Evolutionary conservation across 1,140 invertebrate species (phyloP).

Genomic region (Goniozus legneri): DNA sequence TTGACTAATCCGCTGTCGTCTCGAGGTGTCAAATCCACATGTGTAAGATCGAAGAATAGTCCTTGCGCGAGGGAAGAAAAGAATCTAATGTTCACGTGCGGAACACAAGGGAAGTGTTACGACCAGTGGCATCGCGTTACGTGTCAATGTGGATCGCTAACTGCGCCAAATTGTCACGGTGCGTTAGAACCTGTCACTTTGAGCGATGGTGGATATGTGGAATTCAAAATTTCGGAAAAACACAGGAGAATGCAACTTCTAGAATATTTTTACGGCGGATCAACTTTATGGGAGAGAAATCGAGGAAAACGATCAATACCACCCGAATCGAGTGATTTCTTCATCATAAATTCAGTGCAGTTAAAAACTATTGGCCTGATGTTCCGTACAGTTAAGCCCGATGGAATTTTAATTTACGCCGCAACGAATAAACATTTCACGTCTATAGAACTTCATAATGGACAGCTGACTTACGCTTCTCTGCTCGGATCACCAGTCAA

Average conservation of each 20-base stretch:
- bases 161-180: slow-evolving; percentile 74
- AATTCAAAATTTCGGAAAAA: slow-evolving; percentile 78
- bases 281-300: slow-evolving; percentile 64
- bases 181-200: slow-evolving; percentile 79
- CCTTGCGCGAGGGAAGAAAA: slow-evolving; percentile 55
- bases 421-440: slow-evolving; percentile 87
- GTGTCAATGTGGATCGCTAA: slow-evolving; percentile 66
- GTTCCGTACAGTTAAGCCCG: slow-evolving; percentile 73
- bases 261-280: slow-evolving; percentile 71
- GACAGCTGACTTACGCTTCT: slow-evolving; percentile 72
- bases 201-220: slow-evolving; percentile 70
- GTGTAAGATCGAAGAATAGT: slow-evolving; percentile 64
- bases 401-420: slow-evolving; percentile 78
- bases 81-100: slow-evolving; percentile 58
- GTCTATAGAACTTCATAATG: slow-evolving; percentile 66
- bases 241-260: slow-evolving; percentile 81
- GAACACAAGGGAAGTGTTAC: slow-evolving; percentile 67
- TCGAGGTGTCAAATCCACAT: slow-evolving; percentile 70
- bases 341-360: slow-evolving; percentile 37
- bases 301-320: slow-evolving; percentile 32
- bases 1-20: slow-evolving; percentile 72
- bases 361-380: slow-evolving; percentile 75
- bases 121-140: slow-evolving; percentile 77
- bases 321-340: slow-evolving; percentile 21
- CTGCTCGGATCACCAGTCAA: slow-evolving; percentile 73